phyloP scores from a whole-genome alignment of 2,888 invertebrate genomes.

The Calliphora vomitoria region DNA sequence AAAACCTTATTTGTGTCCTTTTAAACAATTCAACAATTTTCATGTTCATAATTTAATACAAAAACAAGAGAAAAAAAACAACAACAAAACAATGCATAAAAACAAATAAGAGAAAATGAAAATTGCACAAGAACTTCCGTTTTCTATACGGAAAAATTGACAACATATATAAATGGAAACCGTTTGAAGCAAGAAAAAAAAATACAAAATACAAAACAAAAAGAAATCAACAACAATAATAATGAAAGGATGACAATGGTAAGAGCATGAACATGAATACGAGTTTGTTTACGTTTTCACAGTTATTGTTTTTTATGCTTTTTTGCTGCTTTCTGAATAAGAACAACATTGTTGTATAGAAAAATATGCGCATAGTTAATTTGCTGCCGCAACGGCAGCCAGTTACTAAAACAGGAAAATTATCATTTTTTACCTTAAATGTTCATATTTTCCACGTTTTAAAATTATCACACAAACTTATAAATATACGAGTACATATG shows the following conservation, averaged over 20 bases:
- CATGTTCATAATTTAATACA: slow-evolving; percentile 56
- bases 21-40: slow-evolving; percentile 43
- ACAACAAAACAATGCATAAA: slow-evolving; percentile 4
- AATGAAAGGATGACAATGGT: slow-evolving; percentile 48
- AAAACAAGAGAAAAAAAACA: slow-evolving; percentile 29
- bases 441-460: neutral
- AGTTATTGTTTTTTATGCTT: neutral
- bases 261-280: slow-evolving; percentile 60
- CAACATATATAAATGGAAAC: slow-evolving; percentile 51
- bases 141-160: slow-evolving; percentile 49
- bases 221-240: slow-evolving; percentile 40
- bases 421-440: slow-evolving; percentile 48
- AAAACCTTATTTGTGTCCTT: slow-evolving; percentile 1
- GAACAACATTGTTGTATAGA: slow-evolving; percentile 50
- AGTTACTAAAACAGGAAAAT: slow-evolving; percentile 37
- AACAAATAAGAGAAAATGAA: slow-evolving; percentile 30
- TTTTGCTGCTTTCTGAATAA: neutral
- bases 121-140: slow-evolving; percentile 56
- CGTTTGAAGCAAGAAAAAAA: neutral
- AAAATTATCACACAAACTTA: slow-evolving; percentile 1
- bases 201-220: neutral
- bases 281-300: slow-evolving; percentile 55
- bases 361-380: slow-evolving; percentile 63
- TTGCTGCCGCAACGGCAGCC: neutral
- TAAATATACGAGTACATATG: neutral